A percentile compares a stretch with the other conserved stretches of the same genome.
Evolutionary conservation across 2,888 invertebrate species (phyloP).

Genomic region (Thelaira solivaga): DNA sequence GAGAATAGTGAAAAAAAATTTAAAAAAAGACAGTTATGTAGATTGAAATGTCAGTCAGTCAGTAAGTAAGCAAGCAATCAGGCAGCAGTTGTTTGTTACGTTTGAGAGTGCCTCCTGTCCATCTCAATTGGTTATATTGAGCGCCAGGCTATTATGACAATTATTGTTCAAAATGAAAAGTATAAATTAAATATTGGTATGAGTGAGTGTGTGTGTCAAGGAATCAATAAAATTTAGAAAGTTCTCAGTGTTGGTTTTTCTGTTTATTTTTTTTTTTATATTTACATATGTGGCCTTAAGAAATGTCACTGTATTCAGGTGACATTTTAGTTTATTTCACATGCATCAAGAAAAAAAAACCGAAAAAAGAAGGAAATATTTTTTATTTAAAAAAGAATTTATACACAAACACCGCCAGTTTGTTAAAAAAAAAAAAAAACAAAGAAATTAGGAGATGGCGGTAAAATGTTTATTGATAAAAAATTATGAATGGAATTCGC

Average conservation of each 20-base stretch:
- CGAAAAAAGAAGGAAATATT: not conserved
- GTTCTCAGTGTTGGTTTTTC: constrained; percentile 19
- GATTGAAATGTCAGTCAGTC: constrained; percentile 57
- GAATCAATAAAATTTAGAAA: constrained; percentile 50
- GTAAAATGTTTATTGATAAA: not conserved
- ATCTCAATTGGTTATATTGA: constrained; percentile 42
- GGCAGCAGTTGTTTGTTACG: not conserved
- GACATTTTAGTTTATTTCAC: constrained; percentile 12
- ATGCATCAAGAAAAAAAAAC: not conserved
- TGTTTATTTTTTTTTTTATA: too few relatives aligned
- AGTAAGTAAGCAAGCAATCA: too few relatives aligned
- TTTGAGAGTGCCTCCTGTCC: not conserved
- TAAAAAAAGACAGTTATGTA: constrained; percentile 46
- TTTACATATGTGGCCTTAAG: constrained; percentile 24
- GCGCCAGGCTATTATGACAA: constrained; percentile 60
- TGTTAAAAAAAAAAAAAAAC: not conserved
- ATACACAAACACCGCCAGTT: not conserved
- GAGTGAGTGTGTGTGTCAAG: not conserved
- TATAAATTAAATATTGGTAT: too few relatives aligned
- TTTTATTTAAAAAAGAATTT: not conserved
- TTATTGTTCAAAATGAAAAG: constrained; percentile 39
- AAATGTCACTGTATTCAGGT: constrained; percentile 17
- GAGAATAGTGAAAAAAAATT: not conserved
- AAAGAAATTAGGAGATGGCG: not conserved
- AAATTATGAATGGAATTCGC: not conserved